A percentile compares a stretch with the other conserved stretches of the same genome.
Evolutionary conservation across 2,888 invertebrate species (phyloP).

Genomic region (Cloeon dipterum): DNA sequence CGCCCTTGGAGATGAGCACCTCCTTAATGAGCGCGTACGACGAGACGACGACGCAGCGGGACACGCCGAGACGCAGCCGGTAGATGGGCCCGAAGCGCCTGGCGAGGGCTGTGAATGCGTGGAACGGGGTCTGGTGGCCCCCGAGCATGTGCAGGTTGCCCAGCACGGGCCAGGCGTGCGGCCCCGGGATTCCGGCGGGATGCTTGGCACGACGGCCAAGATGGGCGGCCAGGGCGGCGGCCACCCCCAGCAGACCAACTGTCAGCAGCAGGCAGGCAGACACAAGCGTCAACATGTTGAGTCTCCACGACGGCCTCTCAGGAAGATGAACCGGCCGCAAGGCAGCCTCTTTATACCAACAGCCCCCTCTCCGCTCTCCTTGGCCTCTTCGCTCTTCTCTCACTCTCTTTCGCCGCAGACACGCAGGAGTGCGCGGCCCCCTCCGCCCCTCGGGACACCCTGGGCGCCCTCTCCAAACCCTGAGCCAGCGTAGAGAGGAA

Average conservation of each 20-base stretch:
- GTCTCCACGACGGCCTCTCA: too few relatives aligned
- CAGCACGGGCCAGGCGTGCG: constrained; percentile 27
- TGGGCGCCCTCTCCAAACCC: background rate
- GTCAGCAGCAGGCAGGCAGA: too few relatives aligned
- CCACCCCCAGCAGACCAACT: too few relatives aligned
- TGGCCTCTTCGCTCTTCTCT: too few relatives aligned
- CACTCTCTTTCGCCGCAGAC: background rate
- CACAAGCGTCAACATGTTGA: too few relatives aligned
- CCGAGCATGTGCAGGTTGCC: constrained; percentile 30
- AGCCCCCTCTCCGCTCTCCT: background rate
- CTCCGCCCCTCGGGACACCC: background rate
- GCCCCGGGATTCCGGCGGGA: constrained; percentile 25
- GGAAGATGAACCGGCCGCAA: too few relatives aligned
- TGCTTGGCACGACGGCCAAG: too few relatives aligned
- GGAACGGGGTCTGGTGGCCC: constrained; percentile 34
- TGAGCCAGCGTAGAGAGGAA: background rate
- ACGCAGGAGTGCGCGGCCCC: background rate
- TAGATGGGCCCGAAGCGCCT: constrained; percentile 49
- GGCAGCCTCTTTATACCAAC: background rate
- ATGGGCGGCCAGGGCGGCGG: too few relatives aligned
- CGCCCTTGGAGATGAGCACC: constrained; percentile 55
- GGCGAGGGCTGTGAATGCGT: constrained; percentile 41
- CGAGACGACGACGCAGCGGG: constrained; percentile 50
- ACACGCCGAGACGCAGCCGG: constrained; percentile 38
- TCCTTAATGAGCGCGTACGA: constrained; percentile 45